Evolutionary conservation across 1,140 invertebrate species (phyloP).

Genomic region (Drosophila miranda): DNA sequence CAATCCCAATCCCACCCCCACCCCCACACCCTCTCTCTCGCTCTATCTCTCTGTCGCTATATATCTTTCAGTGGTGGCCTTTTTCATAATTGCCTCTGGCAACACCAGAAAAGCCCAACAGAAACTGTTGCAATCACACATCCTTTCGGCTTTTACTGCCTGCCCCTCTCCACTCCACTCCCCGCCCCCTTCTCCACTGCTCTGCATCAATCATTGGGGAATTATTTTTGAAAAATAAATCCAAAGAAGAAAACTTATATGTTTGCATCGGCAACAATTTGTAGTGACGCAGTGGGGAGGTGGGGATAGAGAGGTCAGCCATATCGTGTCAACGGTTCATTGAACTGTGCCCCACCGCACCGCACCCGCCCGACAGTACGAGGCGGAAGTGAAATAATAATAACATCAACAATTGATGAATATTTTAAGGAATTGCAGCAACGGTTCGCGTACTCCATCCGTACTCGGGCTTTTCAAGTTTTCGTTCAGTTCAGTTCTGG

Average conservation of each 20-base stretch:
- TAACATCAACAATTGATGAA: constrained; percentile 57
- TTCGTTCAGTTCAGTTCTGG: too few relatives aligned
- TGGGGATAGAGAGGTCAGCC: not conserved
- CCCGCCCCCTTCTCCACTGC: not conserved
- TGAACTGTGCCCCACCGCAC: constrained; percentile 17
- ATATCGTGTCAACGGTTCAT: constrained; percentile 45
- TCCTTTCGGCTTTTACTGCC: constrained; percentile 26
- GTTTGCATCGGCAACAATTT: constrained; percentile 28
- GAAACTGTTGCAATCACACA: constrained; percentile 42
- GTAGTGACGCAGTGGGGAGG: not conserved
- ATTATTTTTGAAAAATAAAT: constrained; percentile 48
- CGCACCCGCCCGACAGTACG: constrained; percentile 12
- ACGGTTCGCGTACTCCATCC: not conserved
- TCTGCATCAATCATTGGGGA: constrained; percentile 50
- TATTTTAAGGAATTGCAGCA: constrained; percentile 27
- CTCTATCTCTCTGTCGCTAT: too few relatives aligned
- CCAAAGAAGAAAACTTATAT: constrained; percentile 9
- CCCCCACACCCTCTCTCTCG: too few relatives aligned
- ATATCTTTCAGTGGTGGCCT: constrained; percentile 17
- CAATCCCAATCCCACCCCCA: too few relatives aligned
- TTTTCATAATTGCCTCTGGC: constrained; percentile 61
- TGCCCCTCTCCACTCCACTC: constrained; percentile 10
- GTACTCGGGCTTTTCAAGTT: not conserved
- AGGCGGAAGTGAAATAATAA: constrained; percentile 52
- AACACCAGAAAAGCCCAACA: constrained; percentile 35